Conservation (phyloP, 2,113 vertebrate genomes). For the Pelmatolapia mariae region DNA sequence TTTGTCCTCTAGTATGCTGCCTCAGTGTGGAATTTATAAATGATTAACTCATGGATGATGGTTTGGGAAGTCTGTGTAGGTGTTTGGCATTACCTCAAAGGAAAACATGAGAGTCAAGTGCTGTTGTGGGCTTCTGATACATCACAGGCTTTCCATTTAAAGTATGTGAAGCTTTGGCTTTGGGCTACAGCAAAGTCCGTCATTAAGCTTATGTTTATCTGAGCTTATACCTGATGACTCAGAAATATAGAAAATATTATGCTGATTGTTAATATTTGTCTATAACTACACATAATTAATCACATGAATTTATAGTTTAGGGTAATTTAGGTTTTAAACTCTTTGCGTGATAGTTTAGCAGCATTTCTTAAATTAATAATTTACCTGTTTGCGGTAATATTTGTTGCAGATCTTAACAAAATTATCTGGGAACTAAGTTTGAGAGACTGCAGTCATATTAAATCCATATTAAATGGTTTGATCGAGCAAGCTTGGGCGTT, state of each 20-base stretch:
- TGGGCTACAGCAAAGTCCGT: not conserved
- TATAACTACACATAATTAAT: not conserved
- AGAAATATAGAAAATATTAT: not conserved
- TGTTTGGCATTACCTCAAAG: not conserved
- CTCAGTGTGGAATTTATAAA: constrained; percentile 7
- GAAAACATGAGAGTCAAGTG: constrained; percentile 21
- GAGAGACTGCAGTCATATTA: not conserved
- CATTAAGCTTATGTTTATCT: not conserved
- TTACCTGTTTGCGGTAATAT: not conserved
- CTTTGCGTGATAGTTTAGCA: not conserved
- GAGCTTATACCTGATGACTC: not conserved
- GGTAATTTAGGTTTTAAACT: not conserved
- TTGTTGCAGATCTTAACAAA: not conserved
- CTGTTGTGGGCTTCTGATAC: not conserved
- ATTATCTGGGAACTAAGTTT: not conserved
- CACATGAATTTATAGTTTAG: not conserved
- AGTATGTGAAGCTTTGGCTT: not conserved
- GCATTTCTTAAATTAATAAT: not conserved
- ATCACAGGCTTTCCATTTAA: not conserved
- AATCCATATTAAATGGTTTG: not conserved
- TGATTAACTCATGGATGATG: constrained; percentile 15
- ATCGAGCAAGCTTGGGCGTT: not conserved
- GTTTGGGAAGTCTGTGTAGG: not conserved
- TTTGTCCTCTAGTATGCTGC: not conserved
- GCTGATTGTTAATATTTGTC: not conserved